Conservation (phyloP, 2,797 vertebrate genomes). For the Crax fasciolata region DNA sequence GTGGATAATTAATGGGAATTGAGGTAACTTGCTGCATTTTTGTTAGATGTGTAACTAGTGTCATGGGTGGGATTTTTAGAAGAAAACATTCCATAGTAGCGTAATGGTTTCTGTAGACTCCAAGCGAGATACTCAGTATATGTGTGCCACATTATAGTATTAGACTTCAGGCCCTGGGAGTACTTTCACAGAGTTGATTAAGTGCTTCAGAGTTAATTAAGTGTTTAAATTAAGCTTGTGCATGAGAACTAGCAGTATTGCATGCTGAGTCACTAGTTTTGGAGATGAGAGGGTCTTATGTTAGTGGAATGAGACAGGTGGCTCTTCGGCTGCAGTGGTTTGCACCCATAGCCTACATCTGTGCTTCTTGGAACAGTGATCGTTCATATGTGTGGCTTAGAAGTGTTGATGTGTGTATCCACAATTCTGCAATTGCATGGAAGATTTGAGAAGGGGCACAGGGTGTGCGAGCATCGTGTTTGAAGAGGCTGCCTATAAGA, state of each 20-base stretch:
- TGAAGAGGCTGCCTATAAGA: background rate
- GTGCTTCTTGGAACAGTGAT: background rate
- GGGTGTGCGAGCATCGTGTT: background rate
- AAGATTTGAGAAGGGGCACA: background rate
- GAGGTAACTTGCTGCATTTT: background rate
- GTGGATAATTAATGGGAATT: background rate
- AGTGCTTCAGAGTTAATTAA: background rate
- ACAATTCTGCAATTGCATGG: rapidly evolving
- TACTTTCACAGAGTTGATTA: background rate
- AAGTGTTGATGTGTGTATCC: background rate
- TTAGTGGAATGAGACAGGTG: too few relatives aligned
- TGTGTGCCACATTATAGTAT: too few relatives aligned
- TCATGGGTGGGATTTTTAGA: background rate
- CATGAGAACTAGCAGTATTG: background rate
- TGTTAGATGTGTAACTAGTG: background rate
- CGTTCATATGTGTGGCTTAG: background rate
- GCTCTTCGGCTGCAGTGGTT: background rate
- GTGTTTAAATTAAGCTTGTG: background rate
- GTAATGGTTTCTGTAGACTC: background rate
- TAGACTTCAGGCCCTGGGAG: background rate
- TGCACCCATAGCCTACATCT: background rate
- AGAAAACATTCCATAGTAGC: background rate
- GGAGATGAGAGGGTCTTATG: background rate
- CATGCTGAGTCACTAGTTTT: background rate
- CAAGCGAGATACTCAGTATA: background rate